Evolutionary conservation across 2,888 invertebrate genomes (phyloP).

Genomic region (Tetragonula carbonaria): DNA sequence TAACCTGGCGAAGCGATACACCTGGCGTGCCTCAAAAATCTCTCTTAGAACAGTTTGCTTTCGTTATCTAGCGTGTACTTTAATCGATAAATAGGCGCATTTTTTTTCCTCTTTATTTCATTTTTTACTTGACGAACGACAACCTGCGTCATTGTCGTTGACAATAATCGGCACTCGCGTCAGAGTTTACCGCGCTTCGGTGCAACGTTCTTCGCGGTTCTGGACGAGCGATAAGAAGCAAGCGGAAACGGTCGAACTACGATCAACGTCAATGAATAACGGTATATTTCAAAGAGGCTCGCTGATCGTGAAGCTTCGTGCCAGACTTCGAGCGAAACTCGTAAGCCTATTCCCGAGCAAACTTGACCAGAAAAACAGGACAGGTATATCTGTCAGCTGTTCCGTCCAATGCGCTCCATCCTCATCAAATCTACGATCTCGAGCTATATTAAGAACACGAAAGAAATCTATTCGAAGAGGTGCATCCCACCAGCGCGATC

Average conservation of each 20-base stretch:
- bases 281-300: conserved; percentile 41
- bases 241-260: conserved; percentile 33
- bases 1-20: background rate
- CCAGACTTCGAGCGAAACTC: too few relatives aligned
- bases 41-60: background rate
- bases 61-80: conserved; percentile 9
- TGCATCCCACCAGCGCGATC: conserved; percentile 17
- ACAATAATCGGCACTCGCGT: conserved; percentile 13
- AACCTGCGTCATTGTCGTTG: background rate
- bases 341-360: background rate
- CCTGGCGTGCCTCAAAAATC: background rate
- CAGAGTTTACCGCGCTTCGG: conserved; percentile 12
- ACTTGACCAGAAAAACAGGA: conserved; percentile 32
- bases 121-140: too few relatives aligned
- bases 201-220: conserved; percentile 8
- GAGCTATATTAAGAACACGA: background rate
- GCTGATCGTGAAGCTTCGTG: conserved; percentile 11
- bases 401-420: background rate
- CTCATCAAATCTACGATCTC: background rate
- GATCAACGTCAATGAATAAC: conserved; percentile 44
- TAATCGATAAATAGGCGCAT: conserved; percentile 18
- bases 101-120: background rate
- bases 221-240: conserved; percentile 31
- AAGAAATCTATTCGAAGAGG: conserved; percentile 6
- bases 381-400: conserved; percentile 50